phyloP scores from a whole-genome alignment of 23 tunicate species.

The Botrylloides violaceus region DNA sequence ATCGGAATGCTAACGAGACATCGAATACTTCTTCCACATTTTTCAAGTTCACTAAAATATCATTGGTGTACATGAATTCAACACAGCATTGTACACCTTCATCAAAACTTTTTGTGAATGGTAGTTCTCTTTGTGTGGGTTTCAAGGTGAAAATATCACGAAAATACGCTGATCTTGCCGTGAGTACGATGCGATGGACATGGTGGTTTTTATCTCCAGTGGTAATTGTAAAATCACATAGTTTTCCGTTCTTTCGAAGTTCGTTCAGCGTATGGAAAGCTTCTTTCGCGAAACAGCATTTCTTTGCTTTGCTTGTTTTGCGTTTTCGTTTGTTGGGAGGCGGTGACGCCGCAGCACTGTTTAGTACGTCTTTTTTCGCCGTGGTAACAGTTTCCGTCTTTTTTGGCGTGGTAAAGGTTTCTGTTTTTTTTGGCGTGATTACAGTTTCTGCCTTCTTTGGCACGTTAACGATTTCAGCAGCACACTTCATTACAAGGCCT shows the following conservation, averaged over 20 bases:
- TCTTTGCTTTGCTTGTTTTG: background rate
- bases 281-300: conserved; percentile 1
- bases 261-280: conserved; percentile 16
- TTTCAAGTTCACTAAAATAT: background rate
- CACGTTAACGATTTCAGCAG: too few relatives aligned
- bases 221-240: conserved; percentile 2
- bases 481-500: too few relatives aligned
- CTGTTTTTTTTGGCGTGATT: too few relatives aligned
- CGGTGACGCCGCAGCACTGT: too few relatives aligned
- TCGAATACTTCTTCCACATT: background rate
- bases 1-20: background rate
- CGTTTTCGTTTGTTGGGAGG: background rate
- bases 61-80: conserved; percentile 1
- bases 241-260: background rate
- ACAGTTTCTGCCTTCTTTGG: too few relatives aligned
- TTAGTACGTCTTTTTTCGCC: too few relatives aligned
- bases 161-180: conserved; percentile 7
- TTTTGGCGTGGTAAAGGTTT: too few relatives aligned
- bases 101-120: background rate
- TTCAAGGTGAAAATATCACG: background rate
- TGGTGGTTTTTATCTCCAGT: background rate
- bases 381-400: too few relatives aligned
- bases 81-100: background rate
- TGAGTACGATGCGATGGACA: background rate
- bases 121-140: background rate